These are phyloP conservation scores for Orchestes rusci DNA, from an alignment of 2,888 invertebrate genomes.

Conservation along the genomic window DNA sequence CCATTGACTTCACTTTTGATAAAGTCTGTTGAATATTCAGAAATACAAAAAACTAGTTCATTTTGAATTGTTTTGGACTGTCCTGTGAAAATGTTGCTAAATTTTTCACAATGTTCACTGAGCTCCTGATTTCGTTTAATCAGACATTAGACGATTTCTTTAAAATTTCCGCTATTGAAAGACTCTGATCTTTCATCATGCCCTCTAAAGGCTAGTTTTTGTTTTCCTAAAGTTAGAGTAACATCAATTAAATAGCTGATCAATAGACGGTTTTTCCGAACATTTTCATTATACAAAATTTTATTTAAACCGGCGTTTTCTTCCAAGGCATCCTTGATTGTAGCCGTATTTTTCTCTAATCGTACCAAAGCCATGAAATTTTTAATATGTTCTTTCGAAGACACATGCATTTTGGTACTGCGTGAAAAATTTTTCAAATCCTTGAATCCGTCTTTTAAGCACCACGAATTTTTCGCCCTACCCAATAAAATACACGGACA, in stretches of 20 bases:
- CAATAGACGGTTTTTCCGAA: no score
- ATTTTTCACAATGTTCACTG: constrained; percentile 10
- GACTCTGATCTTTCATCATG: constrained; percentile 6
- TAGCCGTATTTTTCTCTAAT: constrained; percentile 6
- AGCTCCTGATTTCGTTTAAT: constrained; percentile 8
- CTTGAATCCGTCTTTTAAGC: constrained; percentile 3
- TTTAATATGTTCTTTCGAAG: not conserved
- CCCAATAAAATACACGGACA: constrained; percentile 10
- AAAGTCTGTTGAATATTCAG: constrained; percentile 6
- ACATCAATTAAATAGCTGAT: no score
- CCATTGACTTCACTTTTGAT: constrained; percentile 15
- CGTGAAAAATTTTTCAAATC: constrained; percentile 8
- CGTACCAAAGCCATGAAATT: constrained; percentile 1
- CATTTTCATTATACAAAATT: no score
- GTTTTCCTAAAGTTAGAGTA: constrained; percentile 11
- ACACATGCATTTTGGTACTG: no score
- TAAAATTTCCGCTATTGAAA: constrained; percentile 9
- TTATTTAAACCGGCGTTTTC: constrained; percentile 4
- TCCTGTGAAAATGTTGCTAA: constrained; percentile 6
- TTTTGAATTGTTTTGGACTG: constrained; percentile 19
- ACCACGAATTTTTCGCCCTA: not conserved
- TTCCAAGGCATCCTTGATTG: constrained; percentile 4
- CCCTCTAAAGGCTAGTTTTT: constrained; percentile 9
- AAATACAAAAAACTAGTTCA: constrained; percentile 11
- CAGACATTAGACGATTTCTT: constrained; percentile 5